These are phyloP conservation scores for Phalacrocorax brasilianus DNA, from an alignment of 2,113 vertebrate species.

Conservation along the genomic window DNA sequence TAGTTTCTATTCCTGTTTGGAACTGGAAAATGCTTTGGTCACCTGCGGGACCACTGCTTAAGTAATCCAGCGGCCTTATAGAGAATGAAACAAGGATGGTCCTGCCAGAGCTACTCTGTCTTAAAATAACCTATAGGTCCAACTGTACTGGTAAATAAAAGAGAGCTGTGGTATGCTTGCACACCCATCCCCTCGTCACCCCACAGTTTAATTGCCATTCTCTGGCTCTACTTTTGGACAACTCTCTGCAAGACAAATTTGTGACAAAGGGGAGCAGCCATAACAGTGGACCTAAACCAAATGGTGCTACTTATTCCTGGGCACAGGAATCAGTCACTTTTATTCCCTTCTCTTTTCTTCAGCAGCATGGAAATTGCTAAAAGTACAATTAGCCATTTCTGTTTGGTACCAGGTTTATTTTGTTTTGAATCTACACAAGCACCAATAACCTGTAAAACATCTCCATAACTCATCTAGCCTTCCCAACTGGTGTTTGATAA, in stretches of 20 bases:
- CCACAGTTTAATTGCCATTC: neutral
- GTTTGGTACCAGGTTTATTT: neutral
- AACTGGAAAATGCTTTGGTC: neutral
- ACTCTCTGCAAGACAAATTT: neutral
- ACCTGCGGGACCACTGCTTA: neutral
- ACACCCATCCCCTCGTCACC: neutral
- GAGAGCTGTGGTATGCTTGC: neutral
- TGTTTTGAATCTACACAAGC: neutral
- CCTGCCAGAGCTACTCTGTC: neutral
- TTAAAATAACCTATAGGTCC: neutral
- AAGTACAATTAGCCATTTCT: neutral
- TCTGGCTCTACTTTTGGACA: neutral
- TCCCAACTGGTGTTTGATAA: neutral
- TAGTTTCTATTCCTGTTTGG: neutral
- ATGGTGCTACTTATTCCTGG: neutral
- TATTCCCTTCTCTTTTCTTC: neutral
- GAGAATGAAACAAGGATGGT: neutral
- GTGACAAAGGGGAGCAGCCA: neutral
- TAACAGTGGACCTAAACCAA: neutral
- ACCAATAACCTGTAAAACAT: neutral
- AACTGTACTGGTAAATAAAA: neutral
- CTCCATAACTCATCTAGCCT: neutral
- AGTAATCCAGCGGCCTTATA: neutral
- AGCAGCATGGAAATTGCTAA: neutral
- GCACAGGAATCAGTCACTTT: neutral